Conservation (phyloP, 2,113 vertebrate genomes). For the Sminthopsis crassicaudata region DNA sequence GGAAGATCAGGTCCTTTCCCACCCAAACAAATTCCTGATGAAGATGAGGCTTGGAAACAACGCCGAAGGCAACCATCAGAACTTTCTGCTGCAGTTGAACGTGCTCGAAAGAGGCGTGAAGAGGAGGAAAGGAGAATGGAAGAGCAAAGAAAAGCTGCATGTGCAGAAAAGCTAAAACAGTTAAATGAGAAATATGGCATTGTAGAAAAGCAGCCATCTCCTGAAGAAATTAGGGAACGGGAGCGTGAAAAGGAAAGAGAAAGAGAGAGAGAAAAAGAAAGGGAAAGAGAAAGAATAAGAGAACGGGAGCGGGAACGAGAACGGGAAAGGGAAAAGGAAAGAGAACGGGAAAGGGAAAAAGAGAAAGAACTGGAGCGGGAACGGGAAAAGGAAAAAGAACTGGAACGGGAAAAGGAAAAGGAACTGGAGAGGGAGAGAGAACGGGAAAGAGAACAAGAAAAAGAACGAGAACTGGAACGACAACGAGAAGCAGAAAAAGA, state of each 20-base stretch:
- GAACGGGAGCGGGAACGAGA: conserved; percentile 68
- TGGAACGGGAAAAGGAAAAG: conserved; percentile 15
- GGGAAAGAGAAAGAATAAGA: conserved; percentile 69
- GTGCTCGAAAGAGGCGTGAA: conserved; percentile 94
- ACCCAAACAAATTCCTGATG: conserved; percentile 86
- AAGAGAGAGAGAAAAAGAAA: conserved; percentile 60
- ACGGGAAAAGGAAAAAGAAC: conserved; percentile 58
- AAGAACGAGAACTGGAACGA: conserved; percentile 71
- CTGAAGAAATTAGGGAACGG: conserved; percentile 83
- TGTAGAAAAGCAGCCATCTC: conserved; percentile 83
- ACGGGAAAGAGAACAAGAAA: conserved; percentile 63
- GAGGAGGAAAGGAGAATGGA: conserved; percentile 99
- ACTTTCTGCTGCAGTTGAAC: conserved; percentile 94
- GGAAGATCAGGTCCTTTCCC: conserved; percentile 84
- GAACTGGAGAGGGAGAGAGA: conserved; percentile 64
- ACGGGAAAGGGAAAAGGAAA: conserved; percentile 35
- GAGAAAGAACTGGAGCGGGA: conserved; percentile 67
- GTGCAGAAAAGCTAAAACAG: conserved; percentile 96
- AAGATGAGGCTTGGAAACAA: conserved; percentile 97
- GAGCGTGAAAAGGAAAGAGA: conserved; percentile 78
- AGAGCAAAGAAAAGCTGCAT: conserved; percentile 96
- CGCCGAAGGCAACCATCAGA: conserved; percentile 94
- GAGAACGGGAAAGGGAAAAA: conserved; percentile 73
- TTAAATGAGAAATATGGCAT: conserved; percentile 96
- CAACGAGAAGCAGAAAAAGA: conserved; percentile 79